These are phyloP conservation scores for Takifugu rubripes DNA, from an alignment of 2,797 vertebrate genomes.

Conservation along the genomic window DNA sequence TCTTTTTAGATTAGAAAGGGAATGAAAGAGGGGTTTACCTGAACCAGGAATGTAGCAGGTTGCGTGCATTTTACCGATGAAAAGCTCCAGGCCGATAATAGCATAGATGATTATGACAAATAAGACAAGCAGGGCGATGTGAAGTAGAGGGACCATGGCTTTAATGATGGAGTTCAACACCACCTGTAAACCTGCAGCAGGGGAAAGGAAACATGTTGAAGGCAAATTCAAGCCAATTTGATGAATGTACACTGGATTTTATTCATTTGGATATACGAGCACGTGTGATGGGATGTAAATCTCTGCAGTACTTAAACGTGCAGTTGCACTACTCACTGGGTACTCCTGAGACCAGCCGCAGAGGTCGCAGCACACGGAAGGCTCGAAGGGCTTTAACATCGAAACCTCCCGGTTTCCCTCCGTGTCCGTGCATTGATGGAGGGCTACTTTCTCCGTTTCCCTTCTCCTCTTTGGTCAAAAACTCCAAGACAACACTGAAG, in stretches of 20 bases:
- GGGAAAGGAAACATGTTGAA: slow-evolving; percentile 16
- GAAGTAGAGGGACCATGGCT: slow-evolving; percentile 99
- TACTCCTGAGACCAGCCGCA: slow-evolving; percentile 98
- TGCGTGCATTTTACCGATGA: slow-evolving; percentile 99
- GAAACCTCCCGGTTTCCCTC: slow-evolving; percentile 94
- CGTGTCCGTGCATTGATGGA: slow-evolving; percentile 78
- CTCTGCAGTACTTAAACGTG: not conserved
- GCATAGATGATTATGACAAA: slow-evolving; percentile 99
- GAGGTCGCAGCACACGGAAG: slow-evolving; percentile 96
- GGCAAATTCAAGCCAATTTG: not conserved
- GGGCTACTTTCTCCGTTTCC: slow-evolving; percentile 55
- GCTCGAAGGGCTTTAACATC: slow-evolving; percentile 99
- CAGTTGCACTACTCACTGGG: slow-evolving; percentile 85
- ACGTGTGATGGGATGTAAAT: not conserved
- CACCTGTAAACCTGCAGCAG: slow-evolving; percentile 94
- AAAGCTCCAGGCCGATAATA: slow-evolving; percentile 99
- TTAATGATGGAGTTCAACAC: slow-evolving; percentile 99
- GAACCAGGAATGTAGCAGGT: slow-evolving; percentile 88
- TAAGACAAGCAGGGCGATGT: slow-evolving; percentile 97
- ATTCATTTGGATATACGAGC: too few relatives aligned
- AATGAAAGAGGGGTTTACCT: slow-evolving; percentile 73
- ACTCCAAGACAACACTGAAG: slow-evolving; percentile 98
- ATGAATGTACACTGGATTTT: too few relatives aligned
- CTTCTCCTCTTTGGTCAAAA: slow-evolving; percentile 96
- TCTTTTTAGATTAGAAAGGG: not conserved